phyloP scores from a whole-genome alignment of 2,888 invertebrate genomes.

The Tipula confusa region DNA sequence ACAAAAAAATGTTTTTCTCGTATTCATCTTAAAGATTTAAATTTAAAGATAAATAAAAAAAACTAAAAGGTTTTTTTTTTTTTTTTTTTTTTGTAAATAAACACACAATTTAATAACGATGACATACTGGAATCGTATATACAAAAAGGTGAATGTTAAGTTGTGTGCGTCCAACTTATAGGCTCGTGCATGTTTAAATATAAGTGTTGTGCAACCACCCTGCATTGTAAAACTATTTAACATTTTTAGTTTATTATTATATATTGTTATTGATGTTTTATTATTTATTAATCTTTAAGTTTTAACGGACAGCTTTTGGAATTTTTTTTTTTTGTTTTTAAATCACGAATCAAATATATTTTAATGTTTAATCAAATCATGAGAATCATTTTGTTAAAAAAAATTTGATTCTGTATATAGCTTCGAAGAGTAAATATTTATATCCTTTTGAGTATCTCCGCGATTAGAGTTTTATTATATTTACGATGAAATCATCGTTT shows the following conservation, averaged over 20 bases:
- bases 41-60: not conserved
- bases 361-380: not conserved
- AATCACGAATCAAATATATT: not conserved
- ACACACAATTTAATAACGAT: not conserved
- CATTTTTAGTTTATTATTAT: not conserved
- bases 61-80: not conserved
- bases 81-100: not conserved
- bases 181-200: not conserved
- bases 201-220: not conserved
- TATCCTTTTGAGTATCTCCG: not conserved
- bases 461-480: not conserved
- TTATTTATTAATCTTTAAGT: not conserved
- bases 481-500: not conserved
- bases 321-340: not conserved
- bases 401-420: not conserved
- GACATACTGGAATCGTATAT: not conserved
- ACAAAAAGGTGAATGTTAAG: not conserved
- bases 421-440: not conserved
- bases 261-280: constrained; percentile 3
- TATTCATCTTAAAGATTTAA: constrained; percentile 6
- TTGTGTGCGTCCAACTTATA: not conserved
- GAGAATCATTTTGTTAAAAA: not conserved
- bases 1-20: not conserved
- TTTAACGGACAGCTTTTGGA: not conserved
- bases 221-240: not conserved